phyloP scores from a whole-genome alignment of 1,140 invertebrate genomes.

The Ceratina australensis region DNA sequence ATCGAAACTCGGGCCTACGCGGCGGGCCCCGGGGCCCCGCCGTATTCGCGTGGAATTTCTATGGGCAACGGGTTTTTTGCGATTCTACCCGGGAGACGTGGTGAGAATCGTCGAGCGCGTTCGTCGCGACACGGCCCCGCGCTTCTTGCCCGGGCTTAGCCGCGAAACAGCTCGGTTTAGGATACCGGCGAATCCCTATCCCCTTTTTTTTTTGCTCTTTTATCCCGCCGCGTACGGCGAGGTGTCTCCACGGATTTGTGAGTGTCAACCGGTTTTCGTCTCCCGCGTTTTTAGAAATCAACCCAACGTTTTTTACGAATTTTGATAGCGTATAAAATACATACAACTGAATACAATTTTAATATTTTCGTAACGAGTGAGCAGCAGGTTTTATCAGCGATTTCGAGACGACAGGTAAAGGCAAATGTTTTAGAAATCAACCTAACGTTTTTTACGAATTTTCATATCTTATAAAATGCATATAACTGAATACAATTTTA shows the following conservation, averaged over 20 bases:
- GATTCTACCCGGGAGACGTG: slow-evolving; percentile 10
- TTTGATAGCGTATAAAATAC: no score
- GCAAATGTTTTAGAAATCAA: no score
- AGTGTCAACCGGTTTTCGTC: neutral
- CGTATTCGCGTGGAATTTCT: slow-evolving; percentile 59
- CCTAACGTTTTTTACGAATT: no score
- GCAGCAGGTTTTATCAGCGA: no score
- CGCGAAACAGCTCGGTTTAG: slow-evolving; percentile 5
- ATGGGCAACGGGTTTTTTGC: slow-evolving; percentile 16
- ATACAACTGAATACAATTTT: no score
- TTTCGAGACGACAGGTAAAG: no score
- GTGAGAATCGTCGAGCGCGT: slow-evolving; percentile 27
- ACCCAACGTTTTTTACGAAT: no score
- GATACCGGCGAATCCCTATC: neutral
- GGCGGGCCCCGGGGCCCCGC: neutral
- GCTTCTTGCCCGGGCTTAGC: slow-evolving; percentile 53
- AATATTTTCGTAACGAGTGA: no score
- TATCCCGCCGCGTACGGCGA: neutral
- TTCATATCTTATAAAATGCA: no score
- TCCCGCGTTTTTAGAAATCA: no score
- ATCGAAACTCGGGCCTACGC: neutral
- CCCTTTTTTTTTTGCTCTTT: neutral
- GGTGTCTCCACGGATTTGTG: neutral
- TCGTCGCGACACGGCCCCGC: neutral
- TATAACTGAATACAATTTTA: no score